phyloP scores from a whole-genome alignment of 2,113 vertebrate species.

The Aspidoscelis tigris region DNA sequence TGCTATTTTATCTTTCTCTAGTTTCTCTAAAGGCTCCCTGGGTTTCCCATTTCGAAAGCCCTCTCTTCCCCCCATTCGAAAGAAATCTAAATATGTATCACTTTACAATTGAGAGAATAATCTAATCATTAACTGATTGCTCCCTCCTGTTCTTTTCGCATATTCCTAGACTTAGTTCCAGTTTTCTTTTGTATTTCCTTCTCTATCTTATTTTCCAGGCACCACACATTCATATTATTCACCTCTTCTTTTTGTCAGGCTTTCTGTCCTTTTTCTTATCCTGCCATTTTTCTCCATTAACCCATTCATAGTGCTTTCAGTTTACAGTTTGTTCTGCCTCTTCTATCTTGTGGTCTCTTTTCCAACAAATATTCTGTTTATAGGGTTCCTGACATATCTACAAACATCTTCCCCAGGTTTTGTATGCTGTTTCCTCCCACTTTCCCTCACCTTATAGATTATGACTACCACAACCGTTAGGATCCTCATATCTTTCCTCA shows the following conservation, averaged over 20 bases:
- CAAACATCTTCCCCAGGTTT: no score
- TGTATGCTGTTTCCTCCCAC: not conserved
- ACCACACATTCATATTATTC: not conserved
- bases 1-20: not conserved
- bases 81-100: no score
- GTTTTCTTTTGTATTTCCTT: no score
- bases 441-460: not conserved
- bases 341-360: not conserved
- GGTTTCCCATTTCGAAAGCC: no score
- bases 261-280: not conserved
- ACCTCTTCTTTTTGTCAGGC: not conserved
- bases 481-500: not conserved
- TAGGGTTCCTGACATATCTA: not conserved
- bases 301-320: not conserved
- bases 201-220: no score
- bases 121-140: no score
- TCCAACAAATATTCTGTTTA: not conserved
- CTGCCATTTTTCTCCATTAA: no score
- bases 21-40: no score
- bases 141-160: no score
- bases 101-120: no score
- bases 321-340: not conserved
- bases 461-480: not conserved
- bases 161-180: no score
- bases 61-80: no score